A percentile compares a stretch with the other conserved stretches of the same genome.
These are phyloP conservation scores for Antechinus stuartii DNA, from an alignment of 2,113 vertebrate genomes.

Conservation along the genomic window DNA sequence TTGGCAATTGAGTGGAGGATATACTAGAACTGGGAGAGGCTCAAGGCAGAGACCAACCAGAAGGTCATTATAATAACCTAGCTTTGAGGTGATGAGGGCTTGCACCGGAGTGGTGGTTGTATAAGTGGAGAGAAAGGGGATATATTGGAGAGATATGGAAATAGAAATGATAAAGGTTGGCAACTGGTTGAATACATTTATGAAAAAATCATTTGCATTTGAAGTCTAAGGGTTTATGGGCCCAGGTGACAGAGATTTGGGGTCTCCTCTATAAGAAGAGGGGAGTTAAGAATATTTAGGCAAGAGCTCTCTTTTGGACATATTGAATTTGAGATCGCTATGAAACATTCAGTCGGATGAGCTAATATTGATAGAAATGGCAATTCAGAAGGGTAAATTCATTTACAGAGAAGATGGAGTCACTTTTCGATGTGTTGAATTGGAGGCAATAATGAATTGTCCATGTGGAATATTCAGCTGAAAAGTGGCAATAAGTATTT, in stretches of 20 bases:
- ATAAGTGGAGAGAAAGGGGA: background rate
- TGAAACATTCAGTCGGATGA: background rate
- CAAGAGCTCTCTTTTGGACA: background rate
- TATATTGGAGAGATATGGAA: background rate
- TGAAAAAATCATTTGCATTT: background rate
- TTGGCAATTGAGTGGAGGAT: background rate
- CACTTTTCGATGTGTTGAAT: background rate
- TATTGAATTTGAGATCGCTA: background rate
- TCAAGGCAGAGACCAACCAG: background rate
- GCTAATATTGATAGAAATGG: background rate
- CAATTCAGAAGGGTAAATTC: background rate
- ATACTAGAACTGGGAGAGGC: background rate
- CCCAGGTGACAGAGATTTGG: background rate
- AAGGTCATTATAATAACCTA: background rate
- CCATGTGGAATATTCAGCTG: background rate
- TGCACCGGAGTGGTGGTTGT: background rate
- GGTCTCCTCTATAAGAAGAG: background rate
- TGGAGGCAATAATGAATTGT: background rate
- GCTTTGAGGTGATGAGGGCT: background rate
- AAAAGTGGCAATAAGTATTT: background rate
- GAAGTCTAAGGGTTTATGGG: background rate
- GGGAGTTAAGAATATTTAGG: background rate
- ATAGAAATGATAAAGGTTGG: background rate
- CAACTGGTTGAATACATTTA: background rate
- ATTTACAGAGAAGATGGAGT: background rate